These are phyloP conservation scores for human (Homo sapiens) DNA, from an alignment of 2,113 vertebrate species.

Conservation along the genomic window GRCh38 chr20:50242001-50242500, in stretches of 20 bases:
- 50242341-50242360: background rate
- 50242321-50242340: background rate
- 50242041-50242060: background rate
- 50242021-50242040: background rate
- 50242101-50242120: background rate
- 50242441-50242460: background rate
- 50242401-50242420: background rate
- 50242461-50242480: accelerated
- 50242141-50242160: background rate
- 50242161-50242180: background rate
- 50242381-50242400: background rate
- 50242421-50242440: background rate
- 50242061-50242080: background rate
- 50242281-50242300: background rate
- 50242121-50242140: background rate
- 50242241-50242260: background rate
- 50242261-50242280: background rate
- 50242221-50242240: background rate
- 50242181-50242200: background rate
- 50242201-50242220: background rate
- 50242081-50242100: background rate
- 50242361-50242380: background rate
- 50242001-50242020: accelerated
- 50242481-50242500: background rate
- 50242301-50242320: background rate